Conservation (phyloP, 2,797 vertebrate species). For the Spheniscus humboldti region DNA sequence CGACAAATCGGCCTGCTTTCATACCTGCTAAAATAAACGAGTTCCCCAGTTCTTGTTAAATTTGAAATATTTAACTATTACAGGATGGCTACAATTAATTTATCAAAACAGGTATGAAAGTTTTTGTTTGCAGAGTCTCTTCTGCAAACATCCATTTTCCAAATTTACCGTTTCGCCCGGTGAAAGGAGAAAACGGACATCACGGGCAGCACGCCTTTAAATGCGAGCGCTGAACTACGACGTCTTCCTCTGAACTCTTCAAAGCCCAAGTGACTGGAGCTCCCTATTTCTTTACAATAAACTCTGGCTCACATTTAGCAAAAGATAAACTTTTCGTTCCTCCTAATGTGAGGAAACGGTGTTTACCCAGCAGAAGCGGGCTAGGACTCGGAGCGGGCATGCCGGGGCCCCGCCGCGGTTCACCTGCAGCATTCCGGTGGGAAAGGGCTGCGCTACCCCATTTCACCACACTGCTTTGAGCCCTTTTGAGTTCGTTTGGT, state of each 20-base stretch:
- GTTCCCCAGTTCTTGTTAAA: background rate
- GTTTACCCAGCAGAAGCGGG: too few species aligned
- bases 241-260: background rate
- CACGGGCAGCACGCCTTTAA: rapidly evolving
- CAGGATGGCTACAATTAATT: background rate
- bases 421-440: background rate
- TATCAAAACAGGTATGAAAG: background rate
- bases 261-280: background rate
- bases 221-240: rapidly evolving
- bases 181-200: background rate
- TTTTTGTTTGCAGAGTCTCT: background rate
- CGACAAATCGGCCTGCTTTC: background rate
- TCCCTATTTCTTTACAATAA: background rate
- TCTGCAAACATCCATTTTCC: background rate
- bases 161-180: background rate
- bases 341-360: rapidly evolving
- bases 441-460: background rate
- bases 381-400: background rate
- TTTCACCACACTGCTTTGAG: background rate
- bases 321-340: background rate
- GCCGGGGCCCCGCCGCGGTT: background rate
- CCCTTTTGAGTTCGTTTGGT: too few species aligned
- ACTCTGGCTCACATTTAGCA: too few species aligned
- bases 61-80: background rate
- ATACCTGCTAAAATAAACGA: background rate